Evolutionary conservation across 2,888 invertebrate genomes (phyloP), one percentile per base, ranked within the genome.

Genomic region (Trichacis sp.): DNA sequence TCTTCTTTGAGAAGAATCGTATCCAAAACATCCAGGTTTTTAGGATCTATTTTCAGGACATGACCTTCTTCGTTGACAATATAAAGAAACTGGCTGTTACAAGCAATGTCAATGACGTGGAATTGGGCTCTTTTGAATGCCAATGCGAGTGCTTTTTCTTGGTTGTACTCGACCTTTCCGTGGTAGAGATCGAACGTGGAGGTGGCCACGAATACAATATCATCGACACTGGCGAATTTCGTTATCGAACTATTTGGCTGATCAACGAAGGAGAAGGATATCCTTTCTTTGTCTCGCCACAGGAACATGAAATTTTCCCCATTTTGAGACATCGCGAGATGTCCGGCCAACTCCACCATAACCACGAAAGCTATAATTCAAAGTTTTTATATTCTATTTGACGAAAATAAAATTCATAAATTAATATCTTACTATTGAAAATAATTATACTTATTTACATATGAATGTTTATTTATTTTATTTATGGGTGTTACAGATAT

Each of bases 1-100:
- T 91, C 90, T 74, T 91, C 90, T 70, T 87, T 87, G 19, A 91
- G 85, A 54, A 88, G 75, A 56, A 91, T 87, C 81, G 90, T 90
- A 78, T 89, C 88, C 67, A 88, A 83, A 60, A 86, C 81, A 77
- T 86, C 87, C 74, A 90, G 85, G 75, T 85, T 85, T 56, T 83
- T 77, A 47, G 87, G 83, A 77, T 87, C 87, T 69, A 87, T 84
- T 81, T 88, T 89, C 73, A 87, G 88, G 18, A 90, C 87, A 63
- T 87, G 85, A 14, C 91, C 91, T 74, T 88, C 88, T 48, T 86
- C 85, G 83, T 89, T 89, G 65, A 91, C 88, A 61, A 89, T 85
- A 79, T 88, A 91, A 46, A 91, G 82, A 73, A 87, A 82, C 71
- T 88, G 85, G 73, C 87, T 87, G 77, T 88, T 88, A 74, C 87